Evolutionary conservation across 1,140 invertebrate genomes (phyloP).

Genomic region (Neodiprion virginianus): DNA sequence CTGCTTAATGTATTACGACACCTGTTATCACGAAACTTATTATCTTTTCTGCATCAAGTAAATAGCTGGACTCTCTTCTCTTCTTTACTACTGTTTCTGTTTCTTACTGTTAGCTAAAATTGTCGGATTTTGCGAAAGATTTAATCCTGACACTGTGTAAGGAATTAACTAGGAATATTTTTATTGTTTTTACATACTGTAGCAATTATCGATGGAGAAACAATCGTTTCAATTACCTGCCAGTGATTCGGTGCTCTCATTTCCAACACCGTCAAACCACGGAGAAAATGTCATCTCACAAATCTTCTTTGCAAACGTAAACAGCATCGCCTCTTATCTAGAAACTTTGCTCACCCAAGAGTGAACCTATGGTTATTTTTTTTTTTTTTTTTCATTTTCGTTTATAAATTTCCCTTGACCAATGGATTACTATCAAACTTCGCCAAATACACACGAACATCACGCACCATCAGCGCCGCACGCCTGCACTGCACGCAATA

Average conservation of each 20-base stretch:
- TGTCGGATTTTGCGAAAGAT: slow-evolving; percentile 24
- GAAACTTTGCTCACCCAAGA: slow-evolving; percentile 13
- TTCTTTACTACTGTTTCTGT: slow-evolving; percentile 35
- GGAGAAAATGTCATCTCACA: slow-evolving; percentile 28
- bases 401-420: too few species aligned
- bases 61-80: slow-evolving; percentile 14
- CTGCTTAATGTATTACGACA: too few species aligned
- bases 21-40: too few species aligned
- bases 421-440: too few species aligned
- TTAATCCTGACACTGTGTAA: slow-evolving; percentile 16
- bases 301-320: slow-evolving; percentile 42
- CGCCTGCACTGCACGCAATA: background rate
- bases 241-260: slow-evolving; percentile 21
- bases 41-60: too few species aligned
- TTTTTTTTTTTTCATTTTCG: too few species aligned
- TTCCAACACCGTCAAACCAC: slow-evolving; percentile 30
- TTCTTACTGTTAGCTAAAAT: slow-evolving; percentile 26
- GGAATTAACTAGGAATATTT: slow-evolving; percentile 22
- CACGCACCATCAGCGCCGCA: background rate
- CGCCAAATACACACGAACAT: background rate
- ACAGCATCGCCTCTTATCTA: slow-evolving; percentile 40
- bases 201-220: slow-evolving; percentile 39
- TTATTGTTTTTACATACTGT: slow-evolving; percentile 34
- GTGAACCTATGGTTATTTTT: background rate
- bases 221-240: slow-evolving; percentile 17